Conservation (phyloP, 1,140 invertebrate species). For the Drosophila sturtevanti region DNA sequence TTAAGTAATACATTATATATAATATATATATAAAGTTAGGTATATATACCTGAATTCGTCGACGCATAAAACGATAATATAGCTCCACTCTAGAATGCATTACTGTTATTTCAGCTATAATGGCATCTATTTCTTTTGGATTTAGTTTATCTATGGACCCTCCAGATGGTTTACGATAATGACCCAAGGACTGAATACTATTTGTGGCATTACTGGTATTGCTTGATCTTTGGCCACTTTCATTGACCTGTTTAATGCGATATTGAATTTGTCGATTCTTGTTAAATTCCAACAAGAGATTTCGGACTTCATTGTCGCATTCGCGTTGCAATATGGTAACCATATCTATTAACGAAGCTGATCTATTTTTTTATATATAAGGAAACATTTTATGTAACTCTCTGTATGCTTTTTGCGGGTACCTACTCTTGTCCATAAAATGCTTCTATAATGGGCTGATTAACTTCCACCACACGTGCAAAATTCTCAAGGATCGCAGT, state of each 20-base stretch:
- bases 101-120: slow-evolving; percentile 95
- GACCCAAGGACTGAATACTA: slow-evolving; percentile 73
- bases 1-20: neutral
- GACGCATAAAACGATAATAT: slow-evolving; percentile 94
- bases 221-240: slow-evolving; percentile 83
- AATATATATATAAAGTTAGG: neutral
- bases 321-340: slow-evolving; percentile 91
- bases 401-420: neutral
- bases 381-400: neutral
- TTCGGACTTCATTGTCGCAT: slow-evolving; percentile 90
- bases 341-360: slow-evolving; percentile 89
- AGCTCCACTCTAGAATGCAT: slow-evolving; percentile 95
- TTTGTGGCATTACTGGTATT: slow-evolving; percentile 50
- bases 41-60: slow-evolving; percentile 88
- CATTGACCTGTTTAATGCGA: slow-evolving; percentile 87
- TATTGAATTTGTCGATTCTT: slow-evolving; percentile 88
- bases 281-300: slow-evolving; percentile 91
- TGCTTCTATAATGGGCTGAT: slow-evolving; percentile 96
- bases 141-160: slow-evolving; percentile 86
- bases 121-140: slow-evolving; percentile 93
- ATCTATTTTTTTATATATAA: slow-evolving; percentile 60
- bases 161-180: slow-evolving; percentile 77
- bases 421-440: slow-evolving; percentile 89
- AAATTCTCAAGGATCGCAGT: slow-evolving; percentile 94
- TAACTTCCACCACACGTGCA: slow-evolving; percentile 93